A percentile compares a stretch with the other conserved stretches of the same genome.
These are phyloP conservation scores for Augochlora pura DNA, from an alignment of 1,140 invertebrate genomes.

Conservation along the genomic window DNA sequence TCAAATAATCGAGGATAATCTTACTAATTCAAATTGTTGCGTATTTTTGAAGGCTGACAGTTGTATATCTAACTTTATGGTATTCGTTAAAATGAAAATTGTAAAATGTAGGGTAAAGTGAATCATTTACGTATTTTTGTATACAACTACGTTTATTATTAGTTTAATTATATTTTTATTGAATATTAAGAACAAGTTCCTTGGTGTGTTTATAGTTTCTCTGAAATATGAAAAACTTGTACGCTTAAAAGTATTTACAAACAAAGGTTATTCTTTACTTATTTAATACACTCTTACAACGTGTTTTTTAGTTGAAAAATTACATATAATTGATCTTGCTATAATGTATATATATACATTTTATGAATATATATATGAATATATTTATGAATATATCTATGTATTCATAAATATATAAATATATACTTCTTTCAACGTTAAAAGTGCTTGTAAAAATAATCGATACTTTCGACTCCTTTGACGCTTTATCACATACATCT, in stretches of 20 bases:
- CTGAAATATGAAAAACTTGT: constrained; percentile 13
- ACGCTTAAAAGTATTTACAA: constrained; percentile 36
- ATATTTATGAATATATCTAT: constrained; percentile 8
- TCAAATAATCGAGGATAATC: background rate
- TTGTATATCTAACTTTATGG: background rate
- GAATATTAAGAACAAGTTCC: constrained; percentile 17
- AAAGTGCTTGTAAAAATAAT: constrained; percentile 50
- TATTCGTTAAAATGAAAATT: constrained; percentile 21
- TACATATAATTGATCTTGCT: constrained; percentile 22
- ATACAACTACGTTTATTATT: constrained; percentile 23
- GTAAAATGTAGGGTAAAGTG: background rate
- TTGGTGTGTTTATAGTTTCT: constrained; percentile 12
- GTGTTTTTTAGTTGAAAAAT: constrained; percentile 26
- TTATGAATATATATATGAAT: constrained; percentile 17
- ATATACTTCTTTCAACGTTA: constrained; percentile 31
- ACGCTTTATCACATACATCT: constrained; percentile 35
- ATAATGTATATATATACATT: constrained; percentile 5
- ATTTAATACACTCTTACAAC: constrained; percentile 29
- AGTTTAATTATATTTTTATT: constrained; percentile 8
- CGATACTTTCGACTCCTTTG: constrained; percentile 33
- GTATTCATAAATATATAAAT: background rate
- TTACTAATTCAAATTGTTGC: constrained; percentile 5
- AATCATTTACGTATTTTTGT: constrained; percentile 11
- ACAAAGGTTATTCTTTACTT: constrained; percentile 7
- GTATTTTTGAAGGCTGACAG: constrained; percentile 15